Base-by-base conservation (phyloP, 1,140 invertebrate genomes). In the Vanessa tameamea region DNA sequence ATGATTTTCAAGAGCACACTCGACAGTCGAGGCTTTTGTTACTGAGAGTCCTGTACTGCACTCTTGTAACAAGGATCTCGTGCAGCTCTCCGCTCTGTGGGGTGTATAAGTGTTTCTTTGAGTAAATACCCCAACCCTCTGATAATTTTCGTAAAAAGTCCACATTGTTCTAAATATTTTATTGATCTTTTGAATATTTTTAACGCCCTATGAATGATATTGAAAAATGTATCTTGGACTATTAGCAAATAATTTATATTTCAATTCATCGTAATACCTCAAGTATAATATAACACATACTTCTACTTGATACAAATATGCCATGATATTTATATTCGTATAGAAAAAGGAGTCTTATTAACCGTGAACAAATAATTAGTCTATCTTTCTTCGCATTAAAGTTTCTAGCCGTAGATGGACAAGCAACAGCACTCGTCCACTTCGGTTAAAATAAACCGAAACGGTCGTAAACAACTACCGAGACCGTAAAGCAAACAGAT, bases 381-480 rank as follows among this genome's bases (percentile, higher is more conserved):
- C 66, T 59, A 77, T 57, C 51, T 64, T 61, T 67, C 64, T 50
- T 16, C 59, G 50, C 53, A 67, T 50, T 77, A 77, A 76, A 76
- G 69, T 77, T 65, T 64, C 55, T 23, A 64, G 69, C 68, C 64
- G 78, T 57, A 64, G 76, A 83, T 73, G 75, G 82, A 83, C 73
- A 81, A 51, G 67, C 77, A 75, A 59, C 78, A 79, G 82, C 67
- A 75, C 73, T 76, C 71, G 68, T 63, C 53, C 69, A 74, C 63
- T 77, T 67, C 68, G 72, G 71, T 72, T 73, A 76, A 83, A 83
- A 80, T 83, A 82, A 83, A 76, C 75, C 61, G 63, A 66, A 63
- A 71, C 72, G 75, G 20, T 80, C 80, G 72, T 83, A 80, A 83
- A 83, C 74, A 77, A 69, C 73, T 73, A 70, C 47, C 69, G 75